Evolutionary conservation across 1,140 invertebrate genomes (phyloP).

Genomic region (Wasmannia auropunctata): DNA sequence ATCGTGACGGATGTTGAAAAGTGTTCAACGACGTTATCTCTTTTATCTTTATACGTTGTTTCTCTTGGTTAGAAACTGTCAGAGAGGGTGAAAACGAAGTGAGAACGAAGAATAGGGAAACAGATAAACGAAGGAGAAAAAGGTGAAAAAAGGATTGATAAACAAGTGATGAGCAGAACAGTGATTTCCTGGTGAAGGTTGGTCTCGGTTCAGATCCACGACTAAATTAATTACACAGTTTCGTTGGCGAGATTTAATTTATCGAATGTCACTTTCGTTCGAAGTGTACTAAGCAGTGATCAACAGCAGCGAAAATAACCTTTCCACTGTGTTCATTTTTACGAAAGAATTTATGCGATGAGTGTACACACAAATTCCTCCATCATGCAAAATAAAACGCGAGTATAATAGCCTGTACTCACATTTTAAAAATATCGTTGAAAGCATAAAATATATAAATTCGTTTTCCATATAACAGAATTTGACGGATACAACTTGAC

Average conservation of each 20-base stretch:
- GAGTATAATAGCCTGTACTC: not conserved
- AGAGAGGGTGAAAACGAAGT: not conserved
- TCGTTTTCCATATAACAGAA: not conserved
- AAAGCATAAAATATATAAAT: not conserved
- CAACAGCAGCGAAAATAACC: not conserved
- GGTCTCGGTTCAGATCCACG: not conserved
- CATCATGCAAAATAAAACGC: not conserved
- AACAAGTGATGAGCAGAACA: constrained; percentile 2
- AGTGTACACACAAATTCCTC: not conserved
- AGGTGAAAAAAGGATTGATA: not conserved
- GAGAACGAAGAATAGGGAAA: not conserved
- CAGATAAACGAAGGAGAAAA: not conserved
- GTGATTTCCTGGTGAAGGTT: not conserved
- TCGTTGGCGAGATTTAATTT: constrained; percentile 25
- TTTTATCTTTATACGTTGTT: not conserved
- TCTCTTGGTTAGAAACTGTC: not conserved
- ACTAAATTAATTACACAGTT: constrained; percentile 52
- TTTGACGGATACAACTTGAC: not conserved
- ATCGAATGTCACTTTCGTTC: not conserved
- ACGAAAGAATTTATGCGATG: not conserved
- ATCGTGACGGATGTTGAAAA: constrained; percentile 17
- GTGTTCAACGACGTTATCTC: not conserved
- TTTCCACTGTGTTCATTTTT: not conserved
- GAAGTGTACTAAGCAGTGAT: constrained; percentile 19
- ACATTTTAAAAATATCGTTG: not conserved